phyloP scores from a whole-genome alignment of 2,113 vertebrate genomes.

The Oryzias woworae region DNA sequence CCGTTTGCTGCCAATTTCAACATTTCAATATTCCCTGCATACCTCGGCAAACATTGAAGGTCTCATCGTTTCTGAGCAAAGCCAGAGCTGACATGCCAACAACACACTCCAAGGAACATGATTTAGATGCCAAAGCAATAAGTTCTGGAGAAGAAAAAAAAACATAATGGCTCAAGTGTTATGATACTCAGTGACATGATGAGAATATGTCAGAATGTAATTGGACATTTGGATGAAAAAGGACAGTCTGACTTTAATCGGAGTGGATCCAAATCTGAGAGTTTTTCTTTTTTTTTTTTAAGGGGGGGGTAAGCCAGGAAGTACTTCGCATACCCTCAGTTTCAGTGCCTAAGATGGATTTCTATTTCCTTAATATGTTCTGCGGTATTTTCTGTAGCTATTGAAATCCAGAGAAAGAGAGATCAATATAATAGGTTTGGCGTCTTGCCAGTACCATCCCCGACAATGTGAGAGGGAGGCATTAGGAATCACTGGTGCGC shows the following conservation, averaged over 20 bases:
- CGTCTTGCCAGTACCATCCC: conserved; percentile 78
- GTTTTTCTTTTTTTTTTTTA: conserved; percentile 20
- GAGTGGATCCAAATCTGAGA: conserved; percentile 28
- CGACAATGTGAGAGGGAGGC: conserved; percentile 78
- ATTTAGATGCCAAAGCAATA: conserved; percentile 74
- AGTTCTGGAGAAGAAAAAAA: conserved; percentile 58
- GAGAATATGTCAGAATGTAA: conserved; percentile 64
- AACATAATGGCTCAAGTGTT: conserved; percentile 64
- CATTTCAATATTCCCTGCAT: conserved; percentile 78
- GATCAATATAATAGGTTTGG: conserved; percentile 86
- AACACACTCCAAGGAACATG: conserved; percentile 66
- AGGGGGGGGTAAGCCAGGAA: conserved; percentile 4
- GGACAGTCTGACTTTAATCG: conserved; percentile 21
- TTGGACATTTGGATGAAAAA: conserved; percentile 56
- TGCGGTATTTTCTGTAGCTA: conserved; percentile 77
- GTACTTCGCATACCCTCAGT: conserved; percentile 51
- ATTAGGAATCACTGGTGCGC: conserved; percentile 80
- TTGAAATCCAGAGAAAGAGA: conserved; percentile 81
- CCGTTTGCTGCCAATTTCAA: conserved; percentile 77
- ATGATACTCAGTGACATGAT: conserved; percentile 61
- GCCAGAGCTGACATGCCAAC: conserved; percentile 68
- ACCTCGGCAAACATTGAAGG: conserved; percentile 75
- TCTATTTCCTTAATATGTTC: conserved; percentile 81
- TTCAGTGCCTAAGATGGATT: conserved; percentile 61
- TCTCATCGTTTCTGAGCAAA: conserved; percentile 72